These are phyloP conservation scores for Orchesella cincta DNA, from an alignment of 1,140 invertebrate species.

Conservation along the genomic window DNA sequence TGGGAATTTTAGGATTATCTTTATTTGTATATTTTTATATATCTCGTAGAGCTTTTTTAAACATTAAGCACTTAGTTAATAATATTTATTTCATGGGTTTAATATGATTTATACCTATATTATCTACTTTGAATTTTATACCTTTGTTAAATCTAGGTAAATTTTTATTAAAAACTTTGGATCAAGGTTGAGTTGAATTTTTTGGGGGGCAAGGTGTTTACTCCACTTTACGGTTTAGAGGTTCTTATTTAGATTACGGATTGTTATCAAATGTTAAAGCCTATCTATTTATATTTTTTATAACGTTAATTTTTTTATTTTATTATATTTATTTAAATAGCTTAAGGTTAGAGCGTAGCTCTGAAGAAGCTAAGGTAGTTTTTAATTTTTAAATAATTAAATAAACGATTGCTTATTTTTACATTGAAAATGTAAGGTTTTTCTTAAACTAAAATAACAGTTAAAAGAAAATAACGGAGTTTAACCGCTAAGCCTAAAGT, in stretches of 20 bases:
- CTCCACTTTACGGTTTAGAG: not conserved
- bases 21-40: not conserved
- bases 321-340: slow-evolving; percentile 12
- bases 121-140: not conserved
- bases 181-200: not conserved
- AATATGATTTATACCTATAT: not conserved
- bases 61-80: not conserved
- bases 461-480: slow-evolving; percentile 3
- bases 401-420: not conserved
- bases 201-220: not conserved
- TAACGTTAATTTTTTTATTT: not conserved
- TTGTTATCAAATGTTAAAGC: not conserved
- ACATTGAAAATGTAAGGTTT: slow-evolving; percentile 14
- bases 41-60: not conserved
- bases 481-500: slow-evolving; percentile 20
- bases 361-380: slow-evolving; percentile 21
- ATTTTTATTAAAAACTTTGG: not conserved
- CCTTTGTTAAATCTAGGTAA: not conserved
- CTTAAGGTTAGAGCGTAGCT: slow-evolving; percentile 7
- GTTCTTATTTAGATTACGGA: not conserved
- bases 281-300: not conserved
- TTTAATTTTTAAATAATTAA: not conserved
- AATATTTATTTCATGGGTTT: not conserved
- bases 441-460: slow-evolving; percentile 13
- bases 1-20: not conserved